Conservation (phyloP, 2,113 vertebrate species). For the Phodopus roborovskii region DNA sequence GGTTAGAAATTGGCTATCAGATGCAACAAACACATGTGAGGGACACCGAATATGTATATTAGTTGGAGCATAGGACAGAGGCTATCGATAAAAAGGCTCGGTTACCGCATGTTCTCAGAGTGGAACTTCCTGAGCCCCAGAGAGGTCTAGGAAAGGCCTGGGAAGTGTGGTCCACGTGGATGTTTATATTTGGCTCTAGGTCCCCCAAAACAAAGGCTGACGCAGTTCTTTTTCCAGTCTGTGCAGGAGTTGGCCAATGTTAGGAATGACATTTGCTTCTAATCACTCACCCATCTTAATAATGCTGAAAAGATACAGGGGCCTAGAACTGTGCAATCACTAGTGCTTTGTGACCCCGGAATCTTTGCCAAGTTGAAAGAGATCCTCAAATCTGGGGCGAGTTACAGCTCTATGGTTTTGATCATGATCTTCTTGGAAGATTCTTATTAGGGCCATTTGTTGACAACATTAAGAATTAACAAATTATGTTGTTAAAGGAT, state of each 20-base stretch:
- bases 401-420: slow-evolving; percentile 58
- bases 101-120: background rate
- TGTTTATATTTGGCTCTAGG: slow-evolving; percentile 58
- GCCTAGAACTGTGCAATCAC: background rate
- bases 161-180: background rate
- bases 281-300: slow-evolving; percentile 63
- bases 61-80: slow-evolving; percentile 42
- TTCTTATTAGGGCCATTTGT: slow-evolving; percentile 65
- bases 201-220: slow-evolving; percentile 43
- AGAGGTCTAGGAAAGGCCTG: background rate
- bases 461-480: slow-evolving; percentile 73
- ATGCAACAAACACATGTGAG: slow-evolving; percentile 46
- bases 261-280: slow-evolving; percentile 66
- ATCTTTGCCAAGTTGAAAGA: slow-evolving; percentile 55
- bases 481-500: slow-evolving; percentile 67
- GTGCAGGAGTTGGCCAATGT: slow-evolving; percentile 59
- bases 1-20: slow-evolving; percentile 56
- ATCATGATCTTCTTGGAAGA: slow-evolving; percentile 69
- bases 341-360: background rate
- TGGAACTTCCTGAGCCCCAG: slow-evolving; percentile 37
- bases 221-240: slow-evolving; percentile 27
- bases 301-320: slow-evolving; percentile 49
- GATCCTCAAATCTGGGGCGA: background rate
- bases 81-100: slow-evolving; percentile 1
- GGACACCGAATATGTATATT: background rate